Conservation (phyloP, 1,140 invertebrate genomes). For the silkworm (Bombyx mori) region DNA sequence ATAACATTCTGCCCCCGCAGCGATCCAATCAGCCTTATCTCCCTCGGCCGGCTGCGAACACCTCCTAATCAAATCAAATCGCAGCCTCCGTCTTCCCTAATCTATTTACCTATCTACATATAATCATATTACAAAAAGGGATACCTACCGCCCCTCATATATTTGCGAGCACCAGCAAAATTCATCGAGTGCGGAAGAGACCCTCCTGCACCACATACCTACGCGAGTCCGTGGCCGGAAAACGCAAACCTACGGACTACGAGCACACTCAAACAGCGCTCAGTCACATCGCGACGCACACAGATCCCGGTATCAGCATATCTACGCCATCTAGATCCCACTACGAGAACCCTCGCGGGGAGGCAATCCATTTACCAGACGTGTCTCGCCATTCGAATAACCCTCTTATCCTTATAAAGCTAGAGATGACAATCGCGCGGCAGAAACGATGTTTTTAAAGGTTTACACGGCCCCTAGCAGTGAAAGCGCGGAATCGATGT, state of each 20-base stretch:
- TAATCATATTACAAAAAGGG: constrained; percentile 70
- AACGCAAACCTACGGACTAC: constrained; percentile 40
- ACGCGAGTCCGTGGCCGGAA: constrained; percentile 45
- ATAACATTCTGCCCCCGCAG: constrained; percentile 40
- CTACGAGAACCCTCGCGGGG: constrained; percentile 67
- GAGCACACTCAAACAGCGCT: constrained; percentile 31
- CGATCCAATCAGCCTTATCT: constrained; percentile 67
- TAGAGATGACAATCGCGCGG: constrained; percentile 66
- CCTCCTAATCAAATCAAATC: constrained; percentile 71
- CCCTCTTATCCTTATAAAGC: constrained; percentile 40
- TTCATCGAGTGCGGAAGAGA: constrained; percentile 60
- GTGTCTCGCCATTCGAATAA: constrained; percentile 40
- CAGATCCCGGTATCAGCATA: constrained; percentile 58
- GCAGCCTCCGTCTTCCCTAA: constrained; percentile 66
- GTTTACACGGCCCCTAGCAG: constrained; percentile 70
- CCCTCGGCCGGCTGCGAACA: constrained; percentile 55
- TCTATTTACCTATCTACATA: constrained; percentile 67
- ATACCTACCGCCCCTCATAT: constrained; percentile 64
- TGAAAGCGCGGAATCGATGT: constrained; percentile 71
- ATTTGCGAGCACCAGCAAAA: constrained; percentile 66
- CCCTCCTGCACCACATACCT: constrained; percentile 39
- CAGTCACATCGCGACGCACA: constrained; percentile 41
- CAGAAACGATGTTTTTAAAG: constrained; percentile 63
- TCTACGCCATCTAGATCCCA: constrained; percentile 70
- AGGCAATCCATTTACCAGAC: constrained; percentile 67